These are phyloP conservation scores for Prunella fulvescens DNA, from an alignment of 2,113 vertebrate species.

Conservation along the genomic window DNA sequence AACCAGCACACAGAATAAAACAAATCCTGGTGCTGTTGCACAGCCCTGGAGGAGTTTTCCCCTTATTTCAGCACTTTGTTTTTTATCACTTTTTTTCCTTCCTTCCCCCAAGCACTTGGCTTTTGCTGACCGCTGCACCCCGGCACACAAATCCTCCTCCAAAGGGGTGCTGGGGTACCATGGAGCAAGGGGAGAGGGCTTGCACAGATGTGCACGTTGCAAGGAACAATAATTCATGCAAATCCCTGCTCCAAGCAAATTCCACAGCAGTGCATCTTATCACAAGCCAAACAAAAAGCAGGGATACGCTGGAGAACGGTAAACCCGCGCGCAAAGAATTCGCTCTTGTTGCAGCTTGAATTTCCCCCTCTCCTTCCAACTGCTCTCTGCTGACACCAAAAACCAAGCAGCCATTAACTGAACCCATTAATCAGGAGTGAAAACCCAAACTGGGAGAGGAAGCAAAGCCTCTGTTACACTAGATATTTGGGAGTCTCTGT, in stretches of 20 bases:
- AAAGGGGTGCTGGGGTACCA: neutral
- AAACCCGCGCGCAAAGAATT: neutral
- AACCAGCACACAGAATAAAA: too few species aligned
- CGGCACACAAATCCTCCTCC: neutral
- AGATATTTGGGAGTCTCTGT: neutral
- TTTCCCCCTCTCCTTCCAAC: neutral
- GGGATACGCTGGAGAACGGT: neutral
- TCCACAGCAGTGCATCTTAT: slow-evolving; percentile 31
- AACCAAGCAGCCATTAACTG: neutral
- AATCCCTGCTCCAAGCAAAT: slow-evolving; percentile 61
- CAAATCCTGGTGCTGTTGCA: rapidly evolving
- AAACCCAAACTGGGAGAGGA: neutral
- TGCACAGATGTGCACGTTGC: neutral
- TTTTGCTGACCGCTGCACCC: neutral
- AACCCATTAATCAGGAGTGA: neutral
- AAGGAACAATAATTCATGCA: slow-evolving; percentile 32
- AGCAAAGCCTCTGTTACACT: neutral
- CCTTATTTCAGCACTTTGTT: neutral
- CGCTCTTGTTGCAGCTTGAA: slow-evolving; percentile 54
- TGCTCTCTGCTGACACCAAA: neutral
- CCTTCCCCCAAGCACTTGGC: neutral
- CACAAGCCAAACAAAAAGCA: neutral
- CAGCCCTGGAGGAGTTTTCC: neutral
- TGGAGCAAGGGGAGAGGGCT: neutral
- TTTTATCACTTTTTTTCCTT: neutral